Conservation (phyloP, 37 sponge, comb jelly and placozoan species). For the Spongilla lacustris region DNA sequence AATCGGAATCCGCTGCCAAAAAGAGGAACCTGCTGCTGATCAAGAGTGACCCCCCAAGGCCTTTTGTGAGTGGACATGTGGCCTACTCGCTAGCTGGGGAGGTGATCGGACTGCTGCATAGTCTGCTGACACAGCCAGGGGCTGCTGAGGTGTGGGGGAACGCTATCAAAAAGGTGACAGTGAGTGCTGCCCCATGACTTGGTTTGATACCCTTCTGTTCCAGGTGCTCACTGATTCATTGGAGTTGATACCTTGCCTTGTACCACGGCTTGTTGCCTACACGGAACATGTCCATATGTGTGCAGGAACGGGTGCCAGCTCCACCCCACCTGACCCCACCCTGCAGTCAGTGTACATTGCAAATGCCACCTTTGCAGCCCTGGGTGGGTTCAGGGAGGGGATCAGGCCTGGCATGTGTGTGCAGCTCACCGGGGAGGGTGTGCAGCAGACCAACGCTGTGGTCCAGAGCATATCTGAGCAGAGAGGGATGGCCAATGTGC, state of each 20-base stretch:
- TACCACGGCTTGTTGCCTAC: conserved; percentile 56
- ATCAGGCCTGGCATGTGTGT: conserved; percentile 78
- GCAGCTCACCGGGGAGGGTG: conserved; percentile 59
- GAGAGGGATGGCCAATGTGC: conserved; percentile 77
- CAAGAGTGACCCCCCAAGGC: conserved; percentile 86
- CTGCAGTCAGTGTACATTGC: conserved; percentile 69
- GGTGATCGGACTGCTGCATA: conserved; percentile 86
- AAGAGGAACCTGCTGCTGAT: conserved; percentile 88
- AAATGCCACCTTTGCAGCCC: conserved; percentile 89
- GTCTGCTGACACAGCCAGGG: conserved; percentile 69
- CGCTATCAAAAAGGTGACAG: conserved; percentile 82
- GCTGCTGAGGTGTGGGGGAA: conserved; percentile 85
- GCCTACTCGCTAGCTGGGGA: conserved; percentile 92
- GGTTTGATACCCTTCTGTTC: neutral
- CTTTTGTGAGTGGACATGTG: conserved; percentile 95
- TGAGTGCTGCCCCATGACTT: neutral
- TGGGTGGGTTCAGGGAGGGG: conserved; percentile 95
- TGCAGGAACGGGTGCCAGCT: conserved; percentile 44
- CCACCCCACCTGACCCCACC: conserved; percentile 39
- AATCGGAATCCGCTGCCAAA: conserved; percentile 82
- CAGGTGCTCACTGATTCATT: conserved; percentile 64
- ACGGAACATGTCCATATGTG: conserved; percentile 15
- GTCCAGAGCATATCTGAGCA: conserved; percentile 75
- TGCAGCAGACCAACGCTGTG: conserved; percentile 53
- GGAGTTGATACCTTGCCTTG: conserved; percentile 25